A percentile compares a stretch with the other conserved stretches of the same genome.
These are phyloP conservation scores for Hypselothyrea guttata DNA, from an alignment of 2,888 invertebrate species.

Conservation along the genomic window DNA sequence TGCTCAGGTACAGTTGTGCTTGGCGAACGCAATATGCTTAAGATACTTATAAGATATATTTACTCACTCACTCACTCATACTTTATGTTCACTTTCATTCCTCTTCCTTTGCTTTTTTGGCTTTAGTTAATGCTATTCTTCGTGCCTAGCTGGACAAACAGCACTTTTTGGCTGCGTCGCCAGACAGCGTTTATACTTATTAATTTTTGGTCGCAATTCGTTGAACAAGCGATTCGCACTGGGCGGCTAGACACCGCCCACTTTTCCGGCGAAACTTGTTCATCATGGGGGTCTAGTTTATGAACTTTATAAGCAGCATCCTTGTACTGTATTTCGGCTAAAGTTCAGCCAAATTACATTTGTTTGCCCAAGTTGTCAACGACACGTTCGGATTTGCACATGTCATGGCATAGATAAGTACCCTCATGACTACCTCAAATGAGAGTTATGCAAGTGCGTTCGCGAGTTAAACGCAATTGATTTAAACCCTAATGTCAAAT, in stretches of 20 bases:
- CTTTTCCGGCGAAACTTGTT: slow-evolving; percentile 50
- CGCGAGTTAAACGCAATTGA: no score
- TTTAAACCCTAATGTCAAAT: background rate
- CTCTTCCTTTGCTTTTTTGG: slow-evolving; percentile 2
- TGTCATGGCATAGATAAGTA: slow-evolving; percentile 36
- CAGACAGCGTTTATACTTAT: slow-evolving; percentile 69
- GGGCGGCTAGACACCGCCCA: slow-evolving; percentile 37
- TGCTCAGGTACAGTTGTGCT: slow-evolving; percentile 28
- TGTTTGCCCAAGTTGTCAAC: slow-evolving; percentile 49
- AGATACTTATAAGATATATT: slow-evolving; percentile 8
- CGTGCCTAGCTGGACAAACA: slow-evolving; percentile 38
- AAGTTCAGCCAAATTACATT: slow-evolving; percentile 40
- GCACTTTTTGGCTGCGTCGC: no score
- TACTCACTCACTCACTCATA: background rate
- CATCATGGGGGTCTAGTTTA: slow-evolving; percentile 50
- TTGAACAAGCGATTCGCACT: slow-evolving; percentile 15
- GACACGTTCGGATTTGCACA: slow-evolving; percentile 46
- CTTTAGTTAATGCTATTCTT: slow-evolving; percentile 49
- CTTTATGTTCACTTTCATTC: background rate
- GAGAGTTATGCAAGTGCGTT: background rate
- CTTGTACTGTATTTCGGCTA: slow-evolving; percentile 32
- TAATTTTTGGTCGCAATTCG: slow-evolving; percentile 58
- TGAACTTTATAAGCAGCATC: slow-evolving; percentile 33
- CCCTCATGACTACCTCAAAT: background rate
- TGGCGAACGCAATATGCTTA: slow-evolving; percentile 41